phyloP scores from a whole-genome alignment of 2,113 vertebrate genomes.

The Notechis scutatus region DNA sequence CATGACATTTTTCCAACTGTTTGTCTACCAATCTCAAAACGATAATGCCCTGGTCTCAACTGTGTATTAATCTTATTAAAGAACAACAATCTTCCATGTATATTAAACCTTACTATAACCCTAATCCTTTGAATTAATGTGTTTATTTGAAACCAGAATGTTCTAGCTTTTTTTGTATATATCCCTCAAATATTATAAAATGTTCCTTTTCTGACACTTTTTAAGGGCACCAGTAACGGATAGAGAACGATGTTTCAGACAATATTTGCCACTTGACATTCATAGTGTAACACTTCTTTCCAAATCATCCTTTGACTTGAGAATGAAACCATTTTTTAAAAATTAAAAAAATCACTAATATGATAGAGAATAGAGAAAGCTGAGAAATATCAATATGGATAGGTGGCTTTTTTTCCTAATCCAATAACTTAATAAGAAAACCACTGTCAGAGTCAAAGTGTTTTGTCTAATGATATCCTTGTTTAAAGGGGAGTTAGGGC shows the following conservation, averaged over 20 bases:
- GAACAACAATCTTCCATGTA: neutral
- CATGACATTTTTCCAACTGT: neutral
- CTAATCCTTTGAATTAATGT: neutral
- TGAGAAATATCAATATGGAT: neutral
- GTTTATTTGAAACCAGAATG: neutral
- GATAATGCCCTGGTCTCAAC: neutral
- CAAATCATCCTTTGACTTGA: neutral
- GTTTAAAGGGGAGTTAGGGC: neutral
- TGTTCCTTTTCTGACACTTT: neutral
- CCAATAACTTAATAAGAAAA: neutral
- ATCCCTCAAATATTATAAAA: neutral
- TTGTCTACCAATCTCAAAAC: neutral
- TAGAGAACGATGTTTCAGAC: neutral
- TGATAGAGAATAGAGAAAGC: neutral
- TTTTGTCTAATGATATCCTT: neutral
- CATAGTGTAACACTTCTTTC: neutral
- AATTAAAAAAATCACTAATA: neutral
- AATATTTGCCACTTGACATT: neutral
- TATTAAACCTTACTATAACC: neutral
- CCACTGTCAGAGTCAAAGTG: neutral
- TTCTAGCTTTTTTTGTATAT: neutral
- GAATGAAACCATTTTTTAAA: neutral
- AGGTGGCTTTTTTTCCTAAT: neutral
- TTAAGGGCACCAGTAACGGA: neutral
- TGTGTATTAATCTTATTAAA: neutral